These are phyloP conservation scores for Nymphalis io DNA, from an alignment of 1,140 invertebrate species.

Conservation along the genomic window DNA sequence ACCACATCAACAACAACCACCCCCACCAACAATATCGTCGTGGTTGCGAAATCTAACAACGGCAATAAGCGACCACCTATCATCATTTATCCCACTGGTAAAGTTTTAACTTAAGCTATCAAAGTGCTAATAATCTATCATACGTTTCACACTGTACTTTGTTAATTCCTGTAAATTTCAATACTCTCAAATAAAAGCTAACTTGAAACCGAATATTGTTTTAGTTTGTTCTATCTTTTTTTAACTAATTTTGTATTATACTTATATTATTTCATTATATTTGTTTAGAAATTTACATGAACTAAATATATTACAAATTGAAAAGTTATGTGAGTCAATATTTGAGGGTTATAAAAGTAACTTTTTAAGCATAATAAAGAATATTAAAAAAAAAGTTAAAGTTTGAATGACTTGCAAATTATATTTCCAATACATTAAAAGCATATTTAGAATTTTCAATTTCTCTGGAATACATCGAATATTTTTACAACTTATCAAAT, in stretches of 20 bases:
- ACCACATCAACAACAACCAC: slow-evolving; percentile 43
- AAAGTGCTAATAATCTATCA: too few species aligned
- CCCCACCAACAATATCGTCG: slow-evolving; percentile 42
- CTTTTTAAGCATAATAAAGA: too few species aligned
- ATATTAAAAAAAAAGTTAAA: not conserved
- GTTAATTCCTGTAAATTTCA: too few species aligned
- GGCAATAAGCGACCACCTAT: slow-evolving; percentile 68
- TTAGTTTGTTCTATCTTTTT: too few species aligned
- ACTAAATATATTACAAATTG: too few species aligned
- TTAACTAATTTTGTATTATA: too few species aligned
- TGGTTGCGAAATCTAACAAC: slow-evolving; percentile 57
- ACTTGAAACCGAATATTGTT: too few species aligned
- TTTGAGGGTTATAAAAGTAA: too few species aligned
- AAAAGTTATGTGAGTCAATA: too few species aligned
- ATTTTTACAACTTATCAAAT: not conserved
- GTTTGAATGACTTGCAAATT: not conserved
- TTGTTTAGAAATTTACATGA: not conserved
- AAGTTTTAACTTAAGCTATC: not conserved
- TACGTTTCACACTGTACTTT: too few species aligned
- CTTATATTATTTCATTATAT: not conserved
- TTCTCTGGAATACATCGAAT: not conserved
- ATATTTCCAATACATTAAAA: not conserved
- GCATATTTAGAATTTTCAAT: not conserved
- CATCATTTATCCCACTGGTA: slow-evolving; percentile 72
- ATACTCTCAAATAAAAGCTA: too few species aligned